Percentiles rank a stretch among this genome's conserved stretches.
Conservation (phyloP, 1,140 invertebrate species). For the Drosophila arizonae region DNA sequence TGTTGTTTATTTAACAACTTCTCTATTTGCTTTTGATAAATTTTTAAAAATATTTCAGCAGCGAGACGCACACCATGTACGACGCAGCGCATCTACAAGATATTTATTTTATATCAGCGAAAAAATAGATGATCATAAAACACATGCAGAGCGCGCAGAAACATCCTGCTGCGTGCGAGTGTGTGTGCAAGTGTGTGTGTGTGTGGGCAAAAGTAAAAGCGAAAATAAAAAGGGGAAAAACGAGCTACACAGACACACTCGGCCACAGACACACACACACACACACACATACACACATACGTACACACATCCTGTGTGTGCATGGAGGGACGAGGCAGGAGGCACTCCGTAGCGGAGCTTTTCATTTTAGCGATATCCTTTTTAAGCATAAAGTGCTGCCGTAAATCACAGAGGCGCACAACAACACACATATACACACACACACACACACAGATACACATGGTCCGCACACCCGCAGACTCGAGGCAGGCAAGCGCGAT, state of each 20-base stretch:
- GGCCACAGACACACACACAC: conserved; percentile 10
- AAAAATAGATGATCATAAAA: conserved; percentile 81
- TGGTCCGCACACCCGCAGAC: conserved; percentile 28
- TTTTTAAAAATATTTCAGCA: conserved; percentile 78
- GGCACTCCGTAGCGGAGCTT: conserved; percentile 64
- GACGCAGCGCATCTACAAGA: conserved; percentile 67
- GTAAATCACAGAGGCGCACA: conserved; percentile 75
- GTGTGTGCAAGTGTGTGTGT: conserved; percentile 25
- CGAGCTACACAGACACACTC: conserved; percentile 7
- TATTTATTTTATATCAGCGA: conserved; percentile 81
- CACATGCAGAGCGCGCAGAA: conserved; percentile 69
- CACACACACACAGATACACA: conserved; percentile 9
- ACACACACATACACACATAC: conserved; percentile 35
- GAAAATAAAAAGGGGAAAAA: conserved; percentile 60
- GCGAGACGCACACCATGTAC: conserved; percentile 32
- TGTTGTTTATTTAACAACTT: conserved; percentile 62
- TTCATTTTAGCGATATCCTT: conserved; percentile 82
- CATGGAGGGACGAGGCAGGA: conserved; percentile 3
- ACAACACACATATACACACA: conserved; percentile 8
- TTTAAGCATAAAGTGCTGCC: conserved; percentile 82
- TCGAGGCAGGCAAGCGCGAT: conserved; percentile 46
- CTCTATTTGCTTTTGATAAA: conserved; percentile 80
- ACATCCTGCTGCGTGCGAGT: conserved; percentile 53
- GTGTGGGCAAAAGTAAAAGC: conserved; percentile 72
- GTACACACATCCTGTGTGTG: conserved; percentile 20